Percentiles rank a stretch among this genome's conserved stretches.
These are phyloP conservation scores for Taenioides sp. DNA, from an alignment of 2,797 vertebrate genomes.

Conservation along the genomic window DNA sequence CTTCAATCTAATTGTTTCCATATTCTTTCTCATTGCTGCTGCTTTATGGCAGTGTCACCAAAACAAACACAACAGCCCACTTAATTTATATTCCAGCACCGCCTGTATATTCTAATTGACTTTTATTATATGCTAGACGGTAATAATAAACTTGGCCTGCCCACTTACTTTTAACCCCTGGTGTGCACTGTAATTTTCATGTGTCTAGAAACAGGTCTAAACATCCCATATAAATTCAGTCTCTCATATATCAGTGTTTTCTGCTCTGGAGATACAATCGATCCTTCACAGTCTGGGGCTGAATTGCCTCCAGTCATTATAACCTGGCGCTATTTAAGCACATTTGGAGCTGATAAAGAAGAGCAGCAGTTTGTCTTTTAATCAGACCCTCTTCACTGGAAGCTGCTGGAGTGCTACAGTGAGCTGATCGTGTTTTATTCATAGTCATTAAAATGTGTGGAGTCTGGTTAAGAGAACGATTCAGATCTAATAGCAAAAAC, in stretches of 20 bases:
- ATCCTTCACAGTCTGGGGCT: neutral
- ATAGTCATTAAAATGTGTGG: constrained; percentile 16
- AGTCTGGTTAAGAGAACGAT: constrained; percentile 14
- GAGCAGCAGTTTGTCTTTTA: constrained; percentile 16
- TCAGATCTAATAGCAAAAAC: neutral
- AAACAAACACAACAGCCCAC: neutral
- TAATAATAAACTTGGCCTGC: constrained; percentile 10
- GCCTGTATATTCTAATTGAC: constrained; percentile 1
- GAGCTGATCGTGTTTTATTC: constrained; percentile 9
- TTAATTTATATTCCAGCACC: constrained; percentile 5
- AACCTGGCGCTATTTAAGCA: constrained; percentile 6
- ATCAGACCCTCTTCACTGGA: neutral
- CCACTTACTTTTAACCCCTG: constrained; percentile 5
- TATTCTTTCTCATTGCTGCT: neutral
- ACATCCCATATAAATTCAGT: constrained; percentile 19
- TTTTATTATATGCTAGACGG: constrained; percentile 13
- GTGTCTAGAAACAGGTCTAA: constrained; percentile 14
- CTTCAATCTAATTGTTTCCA: neutral
- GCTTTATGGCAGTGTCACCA: neutral
- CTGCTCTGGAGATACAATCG: constrained; percentile 14
- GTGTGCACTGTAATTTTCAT: constrained; percentile 11
- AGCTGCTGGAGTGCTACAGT: constrained; percentile 12
- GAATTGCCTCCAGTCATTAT: constrained; percentile 15
- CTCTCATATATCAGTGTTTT: constrained; percentile 21
- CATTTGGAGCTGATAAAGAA: constrained; percentile 8